Evolutionary conservation across 2,797 vertebrate species (phyloP).

Genomic region (Clarias fuscus): DNA sequence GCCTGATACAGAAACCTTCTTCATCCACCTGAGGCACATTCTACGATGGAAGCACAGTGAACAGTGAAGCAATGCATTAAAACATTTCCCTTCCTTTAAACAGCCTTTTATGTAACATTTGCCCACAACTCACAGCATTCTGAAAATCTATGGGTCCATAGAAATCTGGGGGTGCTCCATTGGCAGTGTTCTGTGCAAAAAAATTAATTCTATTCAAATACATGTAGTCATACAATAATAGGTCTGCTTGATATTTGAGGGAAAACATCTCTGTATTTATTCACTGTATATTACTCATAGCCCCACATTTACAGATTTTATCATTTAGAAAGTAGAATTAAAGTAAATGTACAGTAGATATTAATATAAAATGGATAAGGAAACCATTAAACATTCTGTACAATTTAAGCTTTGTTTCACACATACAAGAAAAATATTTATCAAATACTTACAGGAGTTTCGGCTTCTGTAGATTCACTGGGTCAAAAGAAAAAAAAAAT

Average conservation of each 20-base stretch:
- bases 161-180: conserved; percentile 65
- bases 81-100: not conserved
- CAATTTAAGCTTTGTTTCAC: not conserved
- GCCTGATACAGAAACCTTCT: conserved; percentile 95
- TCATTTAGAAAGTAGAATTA: not conserved
- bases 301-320: not conserved
- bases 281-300: not conserved
- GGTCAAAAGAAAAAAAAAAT: conserved; percentile 58
- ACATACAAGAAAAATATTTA: not conserved
- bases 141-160: conserved; percentile 74
- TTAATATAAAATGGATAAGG: not conserved
- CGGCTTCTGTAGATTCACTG: conserved; percentile 92
- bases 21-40: conserved; percentile 93
- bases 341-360: not conserved
- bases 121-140: conserved; percentile 67
- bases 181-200: conserved; percentile 70
- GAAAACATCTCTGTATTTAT: not conserved
- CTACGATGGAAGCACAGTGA: conserved; percentile 61
- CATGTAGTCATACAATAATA: no score
- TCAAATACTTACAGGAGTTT: conserved; percentile 85
- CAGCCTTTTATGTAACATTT: not conserved
- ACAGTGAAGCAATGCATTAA: not conserved
- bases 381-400: not conserved
- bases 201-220: not conserved
- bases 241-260: not conserved